phyloP scores from a whole-genome alignment of 2,888 invertebrate species.

The Caenorhabditis japonica region DNA sequence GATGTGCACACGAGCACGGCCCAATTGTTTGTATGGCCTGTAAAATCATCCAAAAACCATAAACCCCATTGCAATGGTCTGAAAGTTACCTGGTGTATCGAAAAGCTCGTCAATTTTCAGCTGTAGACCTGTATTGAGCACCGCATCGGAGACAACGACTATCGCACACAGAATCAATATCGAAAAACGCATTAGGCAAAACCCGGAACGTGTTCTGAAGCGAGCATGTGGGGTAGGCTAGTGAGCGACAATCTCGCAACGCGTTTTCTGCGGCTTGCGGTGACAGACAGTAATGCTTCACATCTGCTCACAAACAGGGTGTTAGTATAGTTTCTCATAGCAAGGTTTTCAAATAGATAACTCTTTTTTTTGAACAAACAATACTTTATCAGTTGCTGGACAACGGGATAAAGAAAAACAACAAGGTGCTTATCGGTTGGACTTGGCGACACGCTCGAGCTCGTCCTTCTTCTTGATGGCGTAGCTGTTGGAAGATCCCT shows the following conservation, averaged over 20 bases:
- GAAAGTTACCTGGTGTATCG: slow-evolving; percentile 60
- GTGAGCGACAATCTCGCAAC: slow-evolving; percentile 1
- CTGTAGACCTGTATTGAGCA: slow-evolving; percentile 66
- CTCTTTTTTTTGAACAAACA: slow-evolving; percentile 36
- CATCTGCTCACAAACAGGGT: slow-evolving; percentile 17
- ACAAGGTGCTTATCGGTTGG: slow-evolving; percentile 90
- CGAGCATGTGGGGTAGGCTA: too few relatives aligned
- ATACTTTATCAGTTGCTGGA: slow-evolving; percentile 51
- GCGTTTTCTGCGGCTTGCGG: slow-evolving; percentile 1
- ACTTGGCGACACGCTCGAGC: slow-evolving; percentile 99
- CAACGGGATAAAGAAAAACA: slow-evolving; percentile 57
- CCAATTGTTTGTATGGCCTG: slow-evolving; percentile 95
- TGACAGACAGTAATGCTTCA: slow-evolving; percentile 14
- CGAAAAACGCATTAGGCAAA: slow-evolving; percentile 19
- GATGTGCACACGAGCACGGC: slow-evolving; percentile 93
- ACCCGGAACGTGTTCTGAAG: neutral
- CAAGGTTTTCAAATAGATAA: neutral
- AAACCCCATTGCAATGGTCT: neutral
- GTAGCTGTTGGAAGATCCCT: slow-evolving; percentile 99
- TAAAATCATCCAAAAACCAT: slow-evolving; percentile 2
- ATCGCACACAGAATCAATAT: slow-evolving; percentile 21
- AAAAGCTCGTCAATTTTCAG: slow-evolving; percentile 67
- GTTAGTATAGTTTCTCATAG: neutral
- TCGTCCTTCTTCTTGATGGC: slow-evolving; percentile 99
- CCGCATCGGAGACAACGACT: neutral